Evolutionary conservation across 2,113 vertebrate genomes (phyloP), one percentile per base, ranked within the genome.

Genomic region (Pterophyllum scalare): DNA sequence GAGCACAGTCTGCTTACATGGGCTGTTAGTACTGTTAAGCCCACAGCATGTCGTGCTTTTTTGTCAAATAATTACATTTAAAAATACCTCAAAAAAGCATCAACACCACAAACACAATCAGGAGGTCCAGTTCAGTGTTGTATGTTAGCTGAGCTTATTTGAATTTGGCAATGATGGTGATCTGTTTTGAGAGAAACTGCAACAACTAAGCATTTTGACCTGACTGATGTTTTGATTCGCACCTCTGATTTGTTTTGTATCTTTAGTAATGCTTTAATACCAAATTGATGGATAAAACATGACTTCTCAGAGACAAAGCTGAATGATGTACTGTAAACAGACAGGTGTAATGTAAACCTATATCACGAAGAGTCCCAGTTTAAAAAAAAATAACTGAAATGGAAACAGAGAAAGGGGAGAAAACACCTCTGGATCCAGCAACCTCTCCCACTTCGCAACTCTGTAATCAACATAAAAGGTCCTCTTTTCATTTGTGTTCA

Each of bases 401-500:
- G 49, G 17, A 52, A 49, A 6, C 1, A 49, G 14, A 49, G 46
- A 49, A 17, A 17, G 46, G 46, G 12, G 4, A 46, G n/a, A 46
- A 46, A 49, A 49, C 46, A 52, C 49, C 49, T 52, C 49, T 52
- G 6, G 49, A 52, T 19, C 49, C 6, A 52, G 17, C 17, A 35
- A 33, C 7, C 31, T 7, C 8, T 15, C 35, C 11, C 9, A 64
- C 12, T 12, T 40, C 61, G 20, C 17, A 35, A 62, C 6, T 13
- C 33, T 64, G n/a, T 64, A 28, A 38, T 52, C 26, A 38, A n/a
- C 14, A 52, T 80, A 46, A 46, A 43, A 43, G 13, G 13, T 46
- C 43, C 43, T 15, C 49, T 19, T 52, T 52, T 52, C 49, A 52
- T 52, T 52, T 52, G 49, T 83, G 54, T 28, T 82, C 81, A 79